These are phyloP conservation scores for Peromyscus californicus DNA, from an alignment of 2,113 vertebrate genomes.

Conservation along the genomic window DNA sequence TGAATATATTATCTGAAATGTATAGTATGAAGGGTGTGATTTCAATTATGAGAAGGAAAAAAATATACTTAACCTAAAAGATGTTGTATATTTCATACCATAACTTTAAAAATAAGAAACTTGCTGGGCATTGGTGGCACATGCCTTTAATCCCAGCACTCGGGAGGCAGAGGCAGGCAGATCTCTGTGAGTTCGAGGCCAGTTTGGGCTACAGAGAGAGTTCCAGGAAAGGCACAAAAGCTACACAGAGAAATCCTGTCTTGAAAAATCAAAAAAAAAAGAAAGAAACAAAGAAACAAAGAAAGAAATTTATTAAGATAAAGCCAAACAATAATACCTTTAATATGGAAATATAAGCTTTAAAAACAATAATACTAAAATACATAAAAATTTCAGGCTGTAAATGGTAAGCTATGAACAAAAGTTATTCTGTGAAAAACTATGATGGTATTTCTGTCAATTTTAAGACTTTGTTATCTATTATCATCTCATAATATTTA, in stretches of 20 bases:
- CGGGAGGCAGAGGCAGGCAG: too few species aligned
- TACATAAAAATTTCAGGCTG: neutral
- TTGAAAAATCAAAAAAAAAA: too few species aligned
- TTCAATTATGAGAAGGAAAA: neutral
- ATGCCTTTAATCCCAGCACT: too few species aligned
- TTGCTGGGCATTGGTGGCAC: too few species aligned
- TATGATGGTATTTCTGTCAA: neutral
- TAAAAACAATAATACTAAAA: neutral
- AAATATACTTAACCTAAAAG: neutral
- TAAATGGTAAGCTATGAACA: neutral
- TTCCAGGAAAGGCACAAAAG: too few species aligned
- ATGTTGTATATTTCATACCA: neutral
- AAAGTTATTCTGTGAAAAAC: constrained; percentile 19
- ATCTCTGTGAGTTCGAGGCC: too few species aligned
- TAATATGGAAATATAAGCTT: neutral
- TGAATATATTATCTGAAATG: neutral
- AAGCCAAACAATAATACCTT: too few species aligned
- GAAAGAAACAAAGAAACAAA: too few species aligned
- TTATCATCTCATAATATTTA: neutral
- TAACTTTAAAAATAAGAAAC: neutral
- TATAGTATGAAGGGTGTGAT: neutral
- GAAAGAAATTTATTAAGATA: too few species aligned
- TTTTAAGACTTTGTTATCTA: neutral
- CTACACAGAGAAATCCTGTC: too few species aligned
- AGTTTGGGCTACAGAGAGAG: too few species aligned